A percentile compares a stretch with the other conserved stretches of the same genome.
Evolutionary conservation across 2,888 invertebrate genomes (phyloP).

Genomic region (Leucoma salicis): DNA sequence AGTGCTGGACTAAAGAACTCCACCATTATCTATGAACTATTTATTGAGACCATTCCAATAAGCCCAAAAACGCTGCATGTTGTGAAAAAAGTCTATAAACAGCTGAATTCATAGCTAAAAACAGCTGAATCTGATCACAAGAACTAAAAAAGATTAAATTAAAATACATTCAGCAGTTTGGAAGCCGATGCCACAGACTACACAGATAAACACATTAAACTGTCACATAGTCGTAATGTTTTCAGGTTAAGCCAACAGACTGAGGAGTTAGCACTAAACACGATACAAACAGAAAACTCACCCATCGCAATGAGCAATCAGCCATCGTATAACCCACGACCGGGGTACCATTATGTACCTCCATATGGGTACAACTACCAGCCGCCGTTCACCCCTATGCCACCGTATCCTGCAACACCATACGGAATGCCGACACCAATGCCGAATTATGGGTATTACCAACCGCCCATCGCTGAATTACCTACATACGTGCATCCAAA

Average conservation of each 20-base stretch:
- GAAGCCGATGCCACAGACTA: no score
- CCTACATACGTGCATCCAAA: constrained; percentile 44
- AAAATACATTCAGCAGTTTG: no score
- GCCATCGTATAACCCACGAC: constrained; percentile 57
- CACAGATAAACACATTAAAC: no score
- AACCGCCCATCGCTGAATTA: constrained; percentile 45
- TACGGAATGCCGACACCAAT: constrained; percentile 64
- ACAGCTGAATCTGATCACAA: no score
- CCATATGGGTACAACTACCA: constrained; percentile 56
- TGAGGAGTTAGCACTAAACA: constrained; percentile 59
- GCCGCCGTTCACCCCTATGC: constrained; percentile 49
- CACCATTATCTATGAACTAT: no score
- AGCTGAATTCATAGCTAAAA: no score
- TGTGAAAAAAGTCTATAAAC: no score
- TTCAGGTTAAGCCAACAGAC: constrained; percentile 67
- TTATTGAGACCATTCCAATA: no score
- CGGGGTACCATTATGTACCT: constrained; percentile 58
- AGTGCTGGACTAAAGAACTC: no score
- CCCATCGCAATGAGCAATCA: constrained; percentile 65
- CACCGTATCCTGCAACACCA: constrained; percentile 60
- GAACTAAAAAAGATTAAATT: no score
- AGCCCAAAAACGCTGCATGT: no score
- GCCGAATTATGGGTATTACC: constrained; percentile 43
- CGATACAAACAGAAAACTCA: constrained; percentile 43
- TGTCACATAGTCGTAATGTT: no score